phyloP scores from a whole-genome alignment of 2,888 invertebrate genomes.

The Metopia argyrocephala region DNA sequence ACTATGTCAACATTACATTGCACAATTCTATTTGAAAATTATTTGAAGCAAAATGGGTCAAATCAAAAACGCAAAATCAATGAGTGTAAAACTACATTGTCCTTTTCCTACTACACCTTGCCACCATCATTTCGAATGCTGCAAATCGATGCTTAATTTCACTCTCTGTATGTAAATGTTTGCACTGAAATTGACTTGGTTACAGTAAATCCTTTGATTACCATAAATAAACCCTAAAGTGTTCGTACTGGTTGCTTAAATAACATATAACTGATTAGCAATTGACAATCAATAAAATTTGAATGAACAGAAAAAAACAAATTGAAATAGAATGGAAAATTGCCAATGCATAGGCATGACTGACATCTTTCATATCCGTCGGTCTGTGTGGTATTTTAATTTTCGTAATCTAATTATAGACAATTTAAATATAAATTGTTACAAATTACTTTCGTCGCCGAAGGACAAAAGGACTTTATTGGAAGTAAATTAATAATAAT shows the following conservation, averaged over 20 bases:
- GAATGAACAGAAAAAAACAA: slow-evolving; percentile 1
- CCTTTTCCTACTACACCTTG: not conserved
- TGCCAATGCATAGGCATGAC: too few relatives aligned
- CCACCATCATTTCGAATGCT: not conserved
- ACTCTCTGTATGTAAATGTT: slow-evolving; percentile 17
- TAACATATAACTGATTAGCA: slow-evolving; percentile 29
- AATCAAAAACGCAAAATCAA: slow-evolving; percentile 46
- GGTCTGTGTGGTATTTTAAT: too few relatives aligned
- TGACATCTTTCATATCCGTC: too few relatives aligned
- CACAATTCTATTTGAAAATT: slow-evolving; percentile 3
- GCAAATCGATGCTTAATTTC: not conserved
- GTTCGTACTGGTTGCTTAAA: not conserved
- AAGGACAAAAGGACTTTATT: too few relatives aligned
- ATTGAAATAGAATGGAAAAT: not conserved
- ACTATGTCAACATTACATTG: slow-evolving; percentile 7
- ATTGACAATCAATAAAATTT: slow-evolving; percentile 38
- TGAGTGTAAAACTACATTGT: slow-evolving; percentile 5
- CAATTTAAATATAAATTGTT: too few relatives aligned
- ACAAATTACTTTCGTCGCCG: too few relatives aligned
- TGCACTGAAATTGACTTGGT: slow-evolving; percentile 46
- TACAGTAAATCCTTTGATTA: slow-evolving; percentile 17
- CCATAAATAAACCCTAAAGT: not conserved
- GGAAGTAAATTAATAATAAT: too few relatives aligned
- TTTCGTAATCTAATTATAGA: too few relatives aligned
- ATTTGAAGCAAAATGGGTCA: slow-evolving; percentile 50